Conservation (phyloP, 2,888 invertebrate species). For the Willowsia nigromaculata region DNA sequence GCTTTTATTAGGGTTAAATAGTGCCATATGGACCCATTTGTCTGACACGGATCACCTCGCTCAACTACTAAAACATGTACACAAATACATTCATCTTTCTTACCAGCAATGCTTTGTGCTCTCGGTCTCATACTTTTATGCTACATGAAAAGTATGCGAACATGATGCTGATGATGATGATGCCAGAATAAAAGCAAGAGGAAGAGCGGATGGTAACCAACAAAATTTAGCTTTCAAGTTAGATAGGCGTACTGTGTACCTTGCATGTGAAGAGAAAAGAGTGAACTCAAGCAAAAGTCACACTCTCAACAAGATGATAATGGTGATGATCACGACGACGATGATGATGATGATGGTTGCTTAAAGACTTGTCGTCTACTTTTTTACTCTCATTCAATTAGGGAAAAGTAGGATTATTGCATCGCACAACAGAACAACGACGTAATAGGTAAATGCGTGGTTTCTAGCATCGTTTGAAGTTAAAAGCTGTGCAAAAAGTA, state of each 20-base stretch:
- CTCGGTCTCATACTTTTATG: background rate
- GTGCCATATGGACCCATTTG: constrained; percentile 78
- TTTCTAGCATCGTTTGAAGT: constrained; percentile 44
- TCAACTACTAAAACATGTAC: constrained; percentile 73
- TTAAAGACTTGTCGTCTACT: constrained; percentile 61
- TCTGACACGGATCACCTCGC: constrained; percentile 77
- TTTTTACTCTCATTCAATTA: constrained; percentile 68
- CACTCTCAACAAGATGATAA: constrained; percentile 35
- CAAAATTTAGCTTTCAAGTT: constrained; percentile 19
- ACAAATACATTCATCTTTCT: constrained; percentile 67
- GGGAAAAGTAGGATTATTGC: constrained; percentile 32
- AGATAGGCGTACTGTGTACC: background rate
- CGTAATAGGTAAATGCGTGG: background rate
- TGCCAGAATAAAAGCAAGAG: background rate
- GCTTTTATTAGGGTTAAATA: constrained; percentile 77
- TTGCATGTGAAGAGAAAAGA: background rate
- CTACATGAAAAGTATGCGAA: background rate
- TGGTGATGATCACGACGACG: constrained; percentile 39
- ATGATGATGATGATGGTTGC: constrained; percentile 57
- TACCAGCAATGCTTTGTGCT: background rate
- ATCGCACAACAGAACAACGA: background rate
- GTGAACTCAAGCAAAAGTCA: constrained; percentile 37
- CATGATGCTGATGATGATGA: background rate
- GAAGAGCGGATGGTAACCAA: background rate
- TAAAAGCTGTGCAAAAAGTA: constrained; percentile 16